These are phyloP conservation scores for Peromyscus californicus DNA, from an alignment of 2,113 vertebrate genomes.

Conservation along the genomic window DNA sequence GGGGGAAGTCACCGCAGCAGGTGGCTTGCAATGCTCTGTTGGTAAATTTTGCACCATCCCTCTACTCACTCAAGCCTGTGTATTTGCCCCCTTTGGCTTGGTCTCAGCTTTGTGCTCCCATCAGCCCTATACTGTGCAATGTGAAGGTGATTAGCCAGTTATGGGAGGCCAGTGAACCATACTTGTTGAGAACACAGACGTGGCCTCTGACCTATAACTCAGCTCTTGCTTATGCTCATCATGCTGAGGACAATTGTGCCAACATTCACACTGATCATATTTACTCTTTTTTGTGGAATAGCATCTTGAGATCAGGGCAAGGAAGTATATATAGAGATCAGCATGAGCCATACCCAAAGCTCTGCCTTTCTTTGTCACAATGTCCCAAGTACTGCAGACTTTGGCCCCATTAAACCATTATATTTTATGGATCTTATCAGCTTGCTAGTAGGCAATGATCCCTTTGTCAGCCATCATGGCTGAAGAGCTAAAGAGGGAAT, in stretches of 20 bases:
- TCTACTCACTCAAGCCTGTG: slow-evolving; percentile 53
- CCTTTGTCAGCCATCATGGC: not conserved
- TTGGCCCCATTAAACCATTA: not conserved
- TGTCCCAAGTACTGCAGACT: not conserved
- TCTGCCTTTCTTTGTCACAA: not conserved
- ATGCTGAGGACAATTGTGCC: not conserved
- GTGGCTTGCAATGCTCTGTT: slow-evolving; percentile 68
- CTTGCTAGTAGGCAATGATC: not conserved
- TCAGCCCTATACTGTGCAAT: not conserved
- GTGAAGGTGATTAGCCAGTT: not conserved
- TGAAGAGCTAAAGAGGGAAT: not conserved
- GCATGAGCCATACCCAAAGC: not conserved
- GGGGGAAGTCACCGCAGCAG: slow-evolving; percentile 74
- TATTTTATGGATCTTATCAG: not conserved
- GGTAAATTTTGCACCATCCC: slow-evolving; percentile 62
- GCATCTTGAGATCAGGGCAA: not conserved
- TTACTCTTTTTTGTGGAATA: not conserved
- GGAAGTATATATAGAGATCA: not conserved
- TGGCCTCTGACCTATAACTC: not conserved
- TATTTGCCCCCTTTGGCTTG: not conserved
- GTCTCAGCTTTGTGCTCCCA: too few relatives aligned
- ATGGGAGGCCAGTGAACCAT: not conserved
- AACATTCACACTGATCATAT: not conserved
- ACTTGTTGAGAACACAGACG: not conserved
- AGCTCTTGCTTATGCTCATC: not conserved